Evolutionary conservation across 2,113 vertebrate genomes (phyloP), one percentile per base, ranked within the genome.

Genomic region (Paedocypris sp.): DNA sequence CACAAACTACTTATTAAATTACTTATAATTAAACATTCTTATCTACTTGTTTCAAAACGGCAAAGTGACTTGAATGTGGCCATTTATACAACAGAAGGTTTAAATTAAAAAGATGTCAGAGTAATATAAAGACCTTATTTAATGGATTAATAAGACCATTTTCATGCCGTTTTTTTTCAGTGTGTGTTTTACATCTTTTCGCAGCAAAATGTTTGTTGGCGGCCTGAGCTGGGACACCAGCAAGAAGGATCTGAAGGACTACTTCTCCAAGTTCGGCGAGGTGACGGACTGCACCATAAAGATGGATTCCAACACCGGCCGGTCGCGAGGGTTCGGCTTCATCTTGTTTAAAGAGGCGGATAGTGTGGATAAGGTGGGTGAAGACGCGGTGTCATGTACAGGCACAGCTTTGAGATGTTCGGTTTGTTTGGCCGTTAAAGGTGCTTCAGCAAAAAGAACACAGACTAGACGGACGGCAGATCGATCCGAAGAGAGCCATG

Each of bases 201-300:
- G 23, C 16, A 98, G 94, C 73, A 99, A 99, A 90, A 98, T 99
- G 94, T 99, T 99, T 60, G 95, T 99, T 68, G 95, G 95, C 13
- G 94, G 93, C 39, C 89, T 99, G 65, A 98, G 94, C 74, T 99
- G 94, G 95, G 94, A 98, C 82, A 99, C 95, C 8, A 97, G 93
- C 82, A 97, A 99, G 83, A 99, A 96, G 74, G 94, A 97, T 66
- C 89, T 99, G 5, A 99, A 97, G 77, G 95, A 98, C 77, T 99
- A 98, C 78, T 99, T 99, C 77, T 91, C 93, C 61, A 99, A 91
- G 67, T 99, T 97, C 67, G 95, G 95, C 20, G 95, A 99, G 71
- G 95, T 99, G 45, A 89, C 90, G 0, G 95, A 99, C 75, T 99
- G 95, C 76, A 98, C 95, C 70, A 99, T 99, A 73, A 99, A 98